These are phyloP conservation scores for Nothoprocta pentlandii DNA, from an alignment of 2,113 vertebrate genomes.

Conservation along the genomic window DNA sequence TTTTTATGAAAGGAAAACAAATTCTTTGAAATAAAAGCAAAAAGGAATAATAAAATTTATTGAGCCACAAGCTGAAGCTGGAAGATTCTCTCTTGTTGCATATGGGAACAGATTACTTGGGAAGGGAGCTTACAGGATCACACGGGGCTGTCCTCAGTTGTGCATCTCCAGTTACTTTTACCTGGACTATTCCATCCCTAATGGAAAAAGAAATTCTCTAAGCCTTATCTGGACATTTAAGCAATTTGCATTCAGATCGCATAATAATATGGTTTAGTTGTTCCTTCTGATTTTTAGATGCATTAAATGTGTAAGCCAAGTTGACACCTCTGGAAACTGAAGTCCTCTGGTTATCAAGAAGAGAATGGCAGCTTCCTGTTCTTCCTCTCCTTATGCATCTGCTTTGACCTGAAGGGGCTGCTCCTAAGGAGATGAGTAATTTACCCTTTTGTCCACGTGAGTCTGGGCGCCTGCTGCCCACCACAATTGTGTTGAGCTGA, in stretches of 20 bases:
- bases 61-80: slow-evolving; percentile 77
- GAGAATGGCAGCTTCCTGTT: slow-evolving; percentile 7
- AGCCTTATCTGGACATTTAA: slow-evolving; percentile 40
- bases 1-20: slow-evolving; percentile 82
- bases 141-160: slow-evolving; percentile 37
- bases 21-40: slow-evolving; percentile 84
- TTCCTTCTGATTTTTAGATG: slow-evolving; percentile 47
- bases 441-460: neutral
- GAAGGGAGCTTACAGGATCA: slow-evolving; percentile 47
- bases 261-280: neutral
- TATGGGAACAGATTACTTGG: slow-evolving; percentile 54
- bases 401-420: neutral
- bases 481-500: neutral
- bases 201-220: neutral
- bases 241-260: neutral
- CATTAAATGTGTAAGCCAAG: neutral
- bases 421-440: neutral
- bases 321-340: slow-evolving; percentile 2
- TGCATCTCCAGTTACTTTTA: neutral
- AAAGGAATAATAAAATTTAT: slow-evolving; percentile 82
- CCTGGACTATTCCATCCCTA: slow-evolving; percentile 17
- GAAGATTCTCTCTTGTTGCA: slow-evolving; percentile 68
- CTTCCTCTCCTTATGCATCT: neutral
- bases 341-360: slow-evolving; percentile 21
- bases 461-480: neutral